Conservation (phyloP, 2,113 vertebrate species). For the Ranitomeya variabilis region DNA sequence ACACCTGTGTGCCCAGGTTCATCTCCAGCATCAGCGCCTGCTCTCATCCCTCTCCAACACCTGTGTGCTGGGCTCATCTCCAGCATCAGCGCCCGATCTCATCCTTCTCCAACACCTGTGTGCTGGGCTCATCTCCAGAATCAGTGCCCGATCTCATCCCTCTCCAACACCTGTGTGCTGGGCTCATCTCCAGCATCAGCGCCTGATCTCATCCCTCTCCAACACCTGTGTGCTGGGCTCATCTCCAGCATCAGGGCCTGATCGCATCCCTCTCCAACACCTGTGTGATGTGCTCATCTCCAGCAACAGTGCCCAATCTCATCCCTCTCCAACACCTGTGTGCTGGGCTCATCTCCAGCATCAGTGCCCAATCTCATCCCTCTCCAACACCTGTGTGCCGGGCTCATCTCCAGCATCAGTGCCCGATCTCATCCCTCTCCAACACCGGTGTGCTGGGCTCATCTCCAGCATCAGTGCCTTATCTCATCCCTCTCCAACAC, state of each 20-base stretch:
- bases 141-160: neutral
- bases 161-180: too few species aligned
- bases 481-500: too few species aligned
- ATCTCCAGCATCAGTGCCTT: too few species aligned
- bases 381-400: too few species aligned
- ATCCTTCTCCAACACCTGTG: neutral
- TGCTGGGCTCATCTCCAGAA: neutral
- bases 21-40: neutral
- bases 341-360: too few species aligned
- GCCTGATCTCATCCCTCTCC: neutral
- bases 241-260: neutral
- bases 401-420: too few species aligned
- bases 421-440: too few species aligned
- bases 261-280: too few species aligned
- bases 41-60: neutral
- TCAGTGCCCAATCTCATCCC: too few species aligned
- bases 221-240: neutral
- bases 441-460: too few species aligned
- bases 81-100: neutral
- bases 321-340: neutral
- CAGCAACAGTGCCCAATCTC: neutral
- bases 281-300: neutral
- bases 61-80: neutral
- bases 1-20: too few species aligned
- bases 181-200: neutral